Evolutionary conservation across 2,888 invertebrate species (phyloP), one percentile per base, ranked within the genome.

Genomic region (Sinohyriopsis cumingii): DNA sequence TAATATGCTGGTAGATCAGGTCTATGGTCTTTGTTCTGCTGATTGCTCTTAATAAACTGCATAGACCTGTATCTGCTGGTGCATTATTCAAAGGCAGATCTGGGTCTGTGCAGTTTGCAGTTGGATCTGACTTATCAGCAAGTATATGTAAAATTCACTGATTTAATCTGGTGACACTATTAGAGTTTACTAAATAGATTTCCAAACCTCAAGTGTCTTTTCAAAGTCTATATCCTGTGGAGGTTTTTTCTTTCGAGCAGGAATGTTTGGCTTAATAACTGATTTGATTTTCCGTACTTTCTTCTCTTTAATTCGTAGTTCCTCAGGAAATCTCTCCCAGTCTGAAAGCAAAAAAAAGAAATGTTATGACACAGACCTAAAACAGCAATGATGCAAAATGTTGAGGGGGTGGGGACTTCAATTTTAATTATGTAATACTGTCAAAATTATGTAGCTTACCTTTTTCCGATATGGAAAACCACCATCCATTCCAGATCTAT

Each of bases 321-420:
- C 86, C 25, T 74, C 76, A 57, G 86, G 86, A 56, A 86, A 72
- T 64, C 78, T 69, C 15, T 77, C 76, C 83, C 84, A 84, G 63
- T 84, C 85, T 86, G 67, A 60, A 61, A 65, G 68, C 19, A 56
- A 28, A 33, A 61, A 63, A 33, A 24, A 19, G 59, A 24, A 59
- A 24, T 59, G 20, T 59, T 12, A 19, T 24, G 3, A 12, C 4
- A 59, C n/a, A 59, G 59, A 59, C 59, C 1, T n/a, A 18, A 15
- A 22, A 59, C 45, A 3, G 45, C 45, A 45, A 15, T 15, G 5
- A 45, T 15, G 5, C 15, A 45, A 45, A 45, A 45, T 12, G 12
- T 15, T 33, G 33, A 5, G 3, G 5, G 28, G 7, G 33, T 25
- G 33, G 33, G 33, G 33, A 33, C 25, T 33, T 15, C 15, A 45